A percentile compares a stretch with the other conserved stretches of the same genome.
These are phyloP conservation scores for Neomonachus schauinslandi DNA, from an alignment of 2,113 vertebrate species.

Conservation along the genomic window DNA sequence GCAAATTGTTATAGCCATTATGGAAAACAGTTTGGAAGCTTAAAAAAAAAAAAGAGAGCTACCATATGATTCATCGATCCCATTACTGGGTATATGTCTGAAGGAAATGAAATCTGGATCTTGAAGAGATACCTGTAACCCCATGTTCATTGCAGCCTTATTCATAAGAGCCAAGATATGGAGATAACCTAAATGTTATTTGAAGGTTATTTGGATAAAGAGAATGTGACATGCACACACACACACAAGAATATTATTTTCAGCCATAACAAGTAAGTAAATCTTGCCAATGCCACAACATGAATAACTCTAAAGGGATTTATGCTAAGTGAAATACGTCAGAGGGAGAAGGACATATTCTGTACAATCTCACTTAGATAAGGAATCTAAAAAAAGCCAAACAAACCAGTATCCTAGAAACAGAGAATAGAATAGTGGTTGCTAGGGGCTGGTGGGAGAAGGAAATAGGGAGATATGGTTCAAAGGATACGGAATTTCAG, in stretches of 20 bases:
- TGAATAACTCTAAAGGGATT: neutral
- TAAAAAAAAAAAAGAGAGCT: neutral
- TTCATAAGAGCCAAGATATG: neutral
- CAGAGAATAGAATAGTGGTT: neutral
- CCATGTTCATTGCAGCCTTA: neutral
- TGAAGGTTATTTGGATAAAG: neutral
- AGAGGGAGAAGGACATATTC: neutral
- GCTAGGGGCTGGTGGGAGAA: neutral
- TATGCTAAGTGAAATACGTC: neutral
- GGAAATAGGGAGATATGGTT: neutral
- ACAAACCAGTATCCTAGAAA: neutral
- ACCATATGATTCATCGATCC: neutral
- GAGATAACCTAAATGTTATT: neutral
- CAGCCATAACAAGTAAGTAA: neutral
- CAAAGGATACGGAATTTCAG: neutral
- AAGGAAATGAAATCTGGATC: neutral
- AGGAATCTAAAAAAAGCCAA: neutral
- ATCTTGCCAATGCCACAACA: neutral
- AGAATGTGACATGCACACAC: neutral
- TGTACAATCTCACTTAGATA: neutral
- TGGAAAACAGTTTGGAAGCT: neutral
- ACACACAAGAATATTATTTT: neutral
- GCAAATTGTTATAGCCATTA: neutral
- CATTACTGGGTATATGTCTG: neutral
- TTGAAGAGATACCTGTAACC: neutral